Conservation (phyloP, 2,113 vertebrate species). For the Todiramphus saurophagus region DNA sequence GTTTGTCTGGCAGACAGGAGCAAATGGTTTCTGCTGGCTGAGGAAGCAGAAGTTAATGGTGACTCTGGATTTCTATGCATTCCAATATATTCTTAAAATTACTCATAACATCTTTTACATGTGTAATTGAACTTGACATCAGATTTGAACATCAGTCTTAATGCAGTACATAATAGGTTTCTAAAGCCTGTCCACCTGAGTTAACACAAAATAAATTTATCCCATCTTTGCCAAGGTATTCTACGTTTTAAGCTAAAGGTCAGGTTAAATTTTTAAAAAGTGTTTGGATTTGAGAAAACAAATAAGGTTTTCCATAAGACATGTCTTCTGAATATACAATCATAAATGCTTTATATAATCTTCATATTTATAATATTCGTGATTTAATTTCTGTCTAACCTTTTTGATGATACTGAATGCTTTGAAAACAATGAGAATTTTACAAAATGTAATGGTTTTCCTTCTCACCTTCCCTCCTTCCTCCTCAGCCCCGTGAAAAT, state of each 20-base stretch:
- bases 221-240: not conserved
- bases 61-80: not conserved
- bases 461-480: not conserved
- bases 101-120: not conserved
- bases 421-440: not conserved
- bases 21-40: not conserved
- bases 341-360: not conserved
- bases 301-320: not conserved
- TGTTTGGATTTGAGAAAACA: not conserved
- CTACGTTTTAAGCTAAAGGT: not conserved
- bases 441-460: not conserved
- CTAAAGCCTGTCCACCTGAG: not conserved
- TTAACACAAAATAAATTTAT: not conserved
- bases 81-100: not conserved
- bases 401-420: not conserved
- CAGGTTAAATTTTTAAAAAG: not conserved
- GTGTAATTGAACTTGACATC: not conserved
- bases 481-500: not conserved
- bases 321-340: not conserved
- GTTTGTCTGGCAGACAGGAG: not conserved
- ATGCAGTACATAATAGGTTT: not conserved
- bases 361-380: not conserved
- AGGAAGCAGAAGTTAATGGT: not conserved
- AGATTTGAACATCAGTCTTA: not conserved
- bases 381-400: not conserved